Percentiles rank a stretch among this genome's conserved stretches.
These are phyloP conservation scores for Brachypteracias leptosomus DNA, from an alignment of 2,113 vertebrate species.

Conservation along the genomic window DNA sequence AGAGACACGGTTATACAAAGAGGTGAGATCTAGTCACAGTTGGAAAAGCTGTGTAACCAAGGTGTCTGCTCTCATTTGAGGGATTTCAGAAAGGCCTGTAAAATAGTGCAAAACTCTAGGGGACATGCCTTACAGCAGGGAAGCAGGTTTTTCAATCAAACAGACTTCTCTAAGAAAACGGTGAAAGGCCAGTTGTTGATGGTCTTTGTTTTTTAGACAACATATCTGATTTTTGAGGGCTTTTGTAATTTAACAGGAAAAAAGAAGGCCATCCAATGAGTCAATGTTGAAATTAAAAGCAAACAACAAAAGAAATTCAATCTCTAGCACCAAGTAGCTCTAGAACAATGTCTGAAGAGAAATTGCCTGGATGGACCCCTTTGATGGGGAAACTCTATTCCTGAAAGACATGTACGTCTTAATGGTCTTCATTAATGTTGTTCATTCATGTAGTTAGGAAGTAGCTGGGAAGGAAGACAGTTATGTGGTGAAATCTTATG, in stretches of 20 bases:
- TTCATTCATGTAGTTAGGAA: background rate
- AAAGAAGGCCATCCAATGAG: background rate
- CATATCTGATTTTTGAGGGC: background rate
- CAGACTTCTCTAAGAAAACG: background rate
- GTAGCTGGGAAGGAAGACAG: background rate
- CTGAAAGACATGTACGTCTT: background rate
- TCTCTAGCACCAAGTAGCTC: background rate
- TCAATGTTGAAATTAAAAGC: background rate
- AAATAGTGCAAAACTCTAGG: background rate
- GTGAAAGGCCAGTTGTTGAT: background rate
- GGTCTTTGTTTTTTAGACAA: background rate
- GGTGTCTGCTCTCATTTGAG: background rate
- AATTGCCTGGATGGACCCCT: background rate
- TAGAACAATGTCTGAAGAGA: background rate
- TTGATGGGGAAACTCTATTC: background rate
- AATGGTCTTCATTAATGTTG: background rate
- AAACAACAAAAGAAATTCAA: background rate
- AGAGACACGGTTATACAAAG: background rate
- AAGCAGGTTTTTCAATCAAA: background rate
- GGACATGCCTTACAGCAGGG: background rate
- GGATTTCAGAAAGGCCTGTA: background rate
- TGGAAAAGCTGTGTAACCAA: background rate
- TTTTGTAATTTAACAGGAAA: background rate
- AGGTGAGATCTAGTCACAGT: background rate
- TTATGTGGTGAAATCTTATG: background rate